phyloP scores from a whole-genome alignment of 2,113 vertebrate genomes.

The Tautogolabrus adspersus region DNA sequence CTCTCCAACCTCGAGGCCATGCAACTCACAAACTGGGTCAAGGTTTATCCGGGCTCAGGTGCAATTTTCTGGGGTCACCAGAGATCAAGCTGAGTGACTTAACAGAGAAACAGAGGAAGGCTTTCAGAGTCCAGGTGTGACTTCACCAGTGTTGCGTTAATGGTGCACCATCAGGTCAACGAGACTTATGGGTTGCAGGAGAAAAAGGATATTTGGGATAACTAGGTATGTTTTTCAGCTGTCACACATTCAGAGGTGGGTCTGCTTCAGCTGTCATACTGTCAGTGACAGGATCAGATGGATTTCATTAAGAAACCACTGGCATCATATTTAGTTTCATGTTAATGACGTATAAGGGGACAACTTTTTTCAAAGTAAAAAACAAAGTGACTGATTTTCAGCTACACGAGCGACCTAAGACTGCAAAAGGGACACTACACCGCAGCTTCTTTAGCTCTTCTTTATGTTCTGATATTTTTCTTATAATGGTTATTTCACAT shows the following conservation, averaged over 20 bases:
- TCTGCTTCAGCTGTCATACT: slow-evolving; percentile 5
- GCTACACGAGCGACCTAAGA: background rate
- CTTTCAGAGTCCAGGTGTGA: slow-evolving; percentile 64
- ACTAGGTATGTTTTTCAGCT: slow-evolving; percentile 31
- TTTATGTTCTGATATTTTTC: background rate
- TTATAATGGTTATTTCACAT: background rate
- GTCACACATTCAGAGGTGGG: slow-evolving; percentile 22
- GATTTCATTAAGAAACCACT: slow-evolving; percentile 10
- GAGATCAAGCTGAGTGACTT: slow-evolving; percentile 49
- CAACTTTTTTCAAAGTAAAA: slow-evolving; percentile 2
- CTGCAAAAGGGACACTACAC: background rate
- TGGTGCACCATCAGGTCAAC: slow-evolving; percentile 51
- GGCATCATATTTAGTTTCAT: background rate
- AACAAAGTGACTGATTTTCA: background rate
- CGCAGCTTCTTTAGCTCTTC: too few species aligned
- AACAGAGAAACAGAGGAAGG: slow-evolving; percentile 57
- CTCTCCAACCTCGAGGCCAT: slow-evolving; percentile 69
- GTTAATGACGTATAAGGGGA: background rate
- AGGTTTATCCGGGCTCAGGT: slow-evolving; percentile 78
- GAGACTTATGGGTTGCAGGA: slow-evolving; percentile 7
- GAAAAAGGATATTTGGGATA: slow-evolving; percentile 20
- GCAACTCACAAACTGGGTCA: slow-evolving; percentile 75
- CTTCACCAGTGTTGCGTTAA: slow-evolving; percentile 48
- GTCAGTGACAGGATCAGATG: background rate
- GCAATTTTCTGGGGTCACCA: slow-evolving; percentile 74